Evolutionary conservation across 1,140 invertebrate genomes (phyloP).

Genomic region (Brachionus rotundiformis): DNA sequence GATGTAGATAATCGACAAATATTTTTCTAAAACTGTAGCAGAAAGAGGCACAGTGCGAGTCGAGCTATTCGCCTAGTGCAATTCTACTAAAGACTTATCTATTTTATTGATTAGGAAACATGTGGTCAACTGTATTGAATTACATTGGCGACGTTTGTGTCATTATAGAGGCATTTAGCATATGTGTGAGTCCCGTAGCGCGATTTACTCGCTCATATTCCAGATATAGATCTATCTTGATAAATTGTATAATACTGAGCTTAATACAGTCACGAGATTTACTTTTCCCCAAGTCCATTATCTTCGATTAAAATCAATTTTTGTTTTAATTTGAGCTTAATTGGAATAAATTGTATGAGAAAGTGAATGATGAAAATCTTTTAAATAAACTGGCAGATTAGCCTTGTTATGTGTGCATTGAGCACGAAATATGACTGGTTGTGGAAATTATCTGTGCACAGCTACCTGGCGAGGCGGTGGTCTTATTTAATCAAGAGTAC

Average conservation of each 20-base stretch:
- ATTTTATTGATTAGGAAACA: neutral
- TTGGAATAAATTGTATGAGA: conserved; percentile 41
- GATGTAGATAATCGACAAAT: neutral
- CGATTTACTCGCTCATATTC: conserved; percentile 14
- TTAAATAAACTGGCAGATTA: neutral
- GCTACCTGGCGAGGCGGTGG: conserved; percentile 26
- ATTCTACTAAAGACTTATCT: neutral
- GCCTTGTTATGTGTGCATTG: neutral
- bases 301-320: conserved; percentile 44
- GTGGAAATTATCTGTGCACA: neutral
- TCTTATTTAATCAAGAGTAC: conserved; percentile 22
- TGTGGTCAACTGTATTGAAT: neutral
- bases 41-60: neutral
- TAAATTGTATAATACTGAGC: neutral
- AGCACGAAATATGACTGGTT: neutral
- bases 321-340: conserved; percentile 37
- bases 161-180: neutral
- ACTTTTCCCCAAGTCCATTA: neutral
- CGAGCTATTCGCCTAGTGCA: conserved; percentile 1
- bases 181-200: neutral
- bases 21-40: neutral
- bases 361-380: conserved; percentile 9
- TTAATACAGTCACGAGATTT: conserved; percentile 19
- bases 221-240: conserved; percentile 33
- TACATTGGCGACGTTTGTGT: conserved; percentile 26